A percentile compares a stretch with the other conserved stretches of the same genome.
Conservation (phyloP, 2,888 invertebrate genomes). For the Cephus spinipes region DNA sequence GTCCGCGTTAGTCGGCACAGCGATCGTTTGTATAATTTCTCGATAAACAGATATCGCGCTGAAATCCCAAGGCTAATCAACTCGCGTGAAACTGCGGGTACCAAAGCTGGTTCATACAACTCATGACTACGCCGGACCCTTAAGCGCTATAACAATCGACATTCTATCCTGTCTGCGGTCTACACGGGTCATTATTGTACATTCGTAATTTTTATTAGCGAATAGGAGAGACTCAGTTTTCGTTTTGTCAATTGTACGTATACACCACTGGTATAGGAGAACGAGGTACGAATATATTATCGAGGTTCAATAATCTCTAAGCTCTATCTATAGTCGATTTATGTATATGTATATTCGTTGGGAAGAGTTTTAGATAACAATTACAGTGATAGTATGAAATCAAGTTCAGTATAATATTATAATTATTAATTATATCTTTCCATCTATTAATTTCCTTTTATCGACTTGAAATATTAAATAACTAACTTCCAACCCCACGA, state of each 20-base stretch:
- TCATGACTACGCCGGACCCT: neutral
- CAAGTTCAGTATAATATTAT: slow-evolving; percentile 18
- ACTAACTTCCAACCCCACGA: slow-evolving; percentile 13
- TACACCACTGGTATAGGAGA: neutral
- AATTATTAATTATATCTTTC: slow-evolving; percentile 11
- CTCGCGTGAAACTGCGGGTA: neutral
- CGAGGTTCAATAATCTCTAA: neutral
- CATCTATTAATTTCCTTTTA: slow-evolving; percentile 47
- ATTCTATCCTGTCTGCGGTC: neutral
- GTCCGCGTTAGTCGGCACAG: neutral
- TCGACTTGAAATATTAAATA: slow-evolving; percentile 48
- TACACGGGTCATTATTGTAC: neutral
- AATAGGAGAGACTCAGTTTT: neutral
- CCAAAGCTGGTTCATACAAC: neutral
- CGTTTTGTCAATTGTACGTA: neutral
- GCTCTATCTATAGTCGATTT: neutral
- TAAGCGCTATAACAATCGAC: neutral
- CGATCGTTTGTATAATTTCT: slow-evolving; percentile 21
- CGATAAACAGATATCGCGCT: slow-evolving; percentile 17
- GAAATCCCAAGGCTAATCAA: slow-evolving; percentile 12
- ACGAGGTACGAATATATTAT: neutral
- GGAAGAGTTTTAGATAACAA: no score
- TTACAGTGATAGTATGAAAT: neutral
- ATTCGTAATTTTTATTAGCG: neutral
- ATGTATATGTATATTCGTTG: no score